Evolutionary conservation across 1,140 invertebrate genomes (phyloP).

Genomic region (Daktulosphaira vitifoliae): DNA sequence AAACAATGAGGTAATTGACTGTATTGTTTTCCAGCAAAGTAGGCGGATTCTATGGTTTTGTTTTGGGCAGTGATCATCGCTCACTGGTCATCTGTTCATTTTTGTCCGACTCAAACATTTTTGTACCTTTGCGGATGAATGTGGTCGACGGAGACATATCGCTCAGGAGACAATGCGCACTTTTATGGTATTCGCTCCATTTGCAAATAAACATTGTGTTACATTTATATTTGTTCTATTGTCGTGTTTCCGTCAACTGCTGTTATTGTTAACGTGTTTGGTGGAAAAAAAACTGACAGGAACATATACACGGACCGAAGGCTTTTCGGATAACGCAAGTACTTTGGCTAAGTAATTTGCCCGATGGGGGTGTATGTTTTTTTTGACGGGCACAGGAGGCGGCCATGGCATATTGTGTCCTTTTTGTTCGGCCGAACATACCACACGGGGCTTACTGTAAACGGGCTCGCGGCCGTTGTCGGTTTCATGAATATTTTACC

Average conservation of each 20-base stretch:
- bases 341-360: conserved; percentile 24
- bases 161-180: neutral
- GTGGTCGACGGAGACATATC: no score
- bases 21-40: no score
- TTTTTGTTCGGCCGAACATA: neutral
- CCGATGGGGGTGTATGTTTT: conserved; percentile 8
- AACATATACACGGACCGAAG: neutral
- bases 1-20: no score
- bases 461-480: neutral
- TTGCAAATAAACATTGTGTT: conserved; percentile 4
- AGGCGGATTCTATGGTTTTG: no score
- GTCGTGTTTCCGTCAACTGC: no score
- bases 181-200: neutral
- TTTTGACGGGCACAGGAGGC: conserved; percentile 3
- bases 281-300: no score
- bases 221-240: conserved; percentile 3
- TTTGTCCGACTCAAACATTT: no score
- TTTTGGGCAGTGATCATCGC: no score
- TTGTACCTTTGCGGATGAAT: no score
- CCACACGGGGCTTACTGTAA: no score
- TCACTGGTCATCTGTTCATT: no score
- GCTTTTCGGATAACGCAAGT: conserved; percentile 4
- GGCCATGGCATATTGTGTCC: neutral
- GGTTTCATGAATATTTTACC: conserved; percentile 10
- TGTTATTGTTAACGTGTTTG: neutral